Percentiles rank a stretch among this genome's conserved stretches.
phyloP scores from a whole-genome alignment of 2,797 vertebrate genomes.

The Trachurus trachurus region DNA sequence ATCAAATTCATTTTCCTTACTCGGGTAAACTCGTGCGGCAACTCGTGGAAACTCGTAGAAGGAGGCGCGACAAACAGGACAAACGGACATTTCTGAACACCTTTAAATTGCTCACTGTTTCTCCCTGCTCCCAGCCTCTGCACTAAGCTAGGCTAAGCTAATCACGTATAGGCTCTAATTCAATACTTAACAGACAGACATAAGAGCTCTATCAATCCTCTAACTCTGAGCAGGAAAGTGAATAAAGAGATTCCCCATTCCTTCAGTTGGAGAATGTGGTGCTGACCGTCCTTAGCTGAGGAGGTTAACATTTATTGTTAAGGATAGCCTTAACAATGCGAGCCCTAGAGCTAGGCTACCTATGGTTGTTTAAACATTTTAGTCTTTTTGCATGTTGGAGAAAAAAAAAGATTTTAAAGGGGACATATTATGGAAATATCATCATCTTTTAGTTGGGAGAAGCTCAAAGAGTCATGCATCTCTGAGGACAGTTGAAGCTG shows the following conservation, averaged over 20 bases:
- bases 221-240: neutral
- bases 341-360: neutral
- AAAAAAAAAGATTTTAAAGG: neutral
- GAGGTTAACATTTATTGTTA: neutral
- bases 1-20: too few relatives aligned
- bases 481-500: too few relatives aligned
- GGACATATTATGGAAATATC: too few relatives aligned
- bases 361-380: neutral
- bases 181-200: neutral
- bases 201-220: neutral
- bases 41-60: too few relatives aligned
- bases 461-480: too few relatives aligned
- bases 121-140: neutral
- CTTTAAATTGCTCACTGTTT: too few relatives aligned
- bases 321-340: neutral
- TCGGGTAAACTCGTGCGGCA: too few relatives aligned
- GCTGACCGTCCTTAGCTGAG: neutral
- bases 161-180: neutral
- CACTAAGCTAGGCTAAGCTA: neutral
- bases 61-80: too few relatives aligned
- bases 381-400: neutral
- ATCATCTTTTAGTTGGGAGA: too few relatives aligned
- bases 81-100: too few relatives aligned
- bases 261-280: too few relatives aligned
- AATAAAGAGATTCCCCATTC: neutral